phyloP scores from a whole-genome alignment of 2,888 invertebrate species.

The Sarcophaga carnaria region DNA sequence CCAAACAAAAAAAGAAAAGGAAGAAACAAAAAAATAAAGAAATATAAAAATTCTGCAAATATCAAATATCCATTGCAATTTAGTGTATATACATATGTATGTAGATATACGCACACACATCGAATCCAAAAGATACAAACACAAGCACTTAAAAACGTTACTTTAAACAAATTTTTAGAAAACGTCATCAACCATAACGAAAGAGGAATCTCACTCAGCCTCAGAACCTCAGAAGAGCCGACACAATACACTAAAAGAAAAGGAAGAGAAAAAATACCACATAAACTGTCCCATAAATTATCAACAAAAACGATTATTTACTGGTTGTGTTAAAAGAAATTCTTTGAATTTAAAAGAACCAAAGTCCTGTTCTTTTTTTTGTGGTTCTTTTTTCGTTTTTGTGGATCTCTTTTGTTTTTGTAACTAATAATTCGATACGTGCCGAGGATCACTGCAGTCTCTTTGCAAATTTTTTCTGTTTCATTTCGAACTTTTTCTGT shows the following conservation, averaged over 20 bases:
- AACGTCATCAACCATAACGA: not conserved
- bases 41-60: constrained; percentile 14
- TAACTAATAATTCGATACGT: constrained; percentile 66
- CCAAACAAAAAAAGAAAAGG: constrained; percentile 10
- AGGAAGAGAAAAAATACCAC: not conserved
- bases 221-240: no score
- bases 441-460: constrained; percentile 56
- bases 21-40: constrained; percentile 17
- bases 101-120: not conserved
- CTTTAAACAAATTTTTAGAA: constrained; percentile 23
- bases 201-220: constrained; percentile 34
- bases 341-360: constrained; percentile 54
- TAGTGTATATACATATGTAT: not conserved
- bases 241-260: not conserved
- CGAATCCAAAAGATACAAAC: not conserved
- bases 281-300: constrained; percentile 45
- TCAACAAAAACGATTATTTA: constrained; percentile 23
- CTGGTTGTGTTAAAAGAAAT: constrained; percentile 59
- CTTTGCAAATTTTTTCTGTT: not conserved
- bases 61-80: constrained; percentile 28
- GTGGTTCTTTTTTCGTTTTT: constrained; percentile 7
- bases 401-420: constrained; percentile 18
- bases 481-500: constrained; percentile 19
- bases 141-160: constrained; percentile 37
- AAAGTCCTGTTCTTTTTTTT: constrained; percentile 51